These are phyloP conservation scores for Acanthopleura granulata DNA, from an alignment of 2,888 invertebrate genomes.

Conservation along the genomic window DNA sequence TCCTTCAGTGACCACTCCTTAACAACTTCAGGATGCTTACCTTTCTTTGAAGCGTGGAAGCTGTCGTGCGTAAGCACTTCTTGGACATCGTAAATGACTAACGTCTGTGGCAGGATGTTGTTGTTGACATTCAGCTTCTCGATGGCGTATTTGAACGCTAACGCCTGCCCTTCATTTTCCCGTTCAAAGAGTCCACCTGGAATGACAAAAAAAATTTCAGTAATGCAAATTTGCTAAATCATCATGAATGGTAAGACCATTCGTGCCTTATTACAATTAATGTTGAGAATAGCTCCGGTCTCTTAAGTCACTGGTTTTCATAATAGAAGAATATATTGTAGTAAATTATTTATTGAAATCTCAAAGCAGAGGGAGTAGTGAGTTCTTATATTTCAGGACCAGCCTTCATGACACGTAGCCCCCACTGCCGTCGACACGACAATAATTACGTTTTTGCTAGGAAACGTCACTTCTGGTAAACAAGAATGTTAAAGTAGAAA, in stretches of 20 bases:
- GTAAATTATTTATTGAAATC: too few relatives aligned
- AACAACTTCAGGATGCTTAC: constrained; percentile 72
- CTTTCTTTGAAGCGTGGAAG: constrained; percentile 93
- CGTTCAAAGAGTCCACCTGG: constrained; percentile 91
- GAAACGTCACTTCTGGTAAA: too few relatives aligned
- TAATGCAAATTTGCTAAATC: not conserved
- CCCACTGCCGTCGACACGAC: too few relatives aligned
- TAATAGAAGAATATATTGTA: not conserved
- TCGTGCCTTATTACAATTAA: too few relatives aligned
- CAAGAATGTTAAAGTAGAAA: too few relatives aligned
- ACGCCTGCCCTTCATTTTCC: constrained; percentile 86
- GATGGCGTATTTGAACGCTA: constrained; percentile 93
- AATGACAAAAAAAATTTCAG: constrained; percentile 27
- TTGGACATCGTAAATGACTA: constrained; percentile 89
- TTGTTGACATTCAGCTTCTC: constrained; percentile 93
- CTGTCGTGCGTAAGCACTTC: constrained; percentile 91
- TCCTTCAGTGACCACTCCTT: too few relatives aligned
- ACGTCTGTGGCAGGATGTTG: constrained; percentile 86
- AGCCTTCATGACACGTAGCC: too few relatives aligned
- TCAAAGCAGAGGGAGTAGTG: too few relatives aligned
- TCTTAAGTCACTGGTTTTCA: too few relatives aligned
- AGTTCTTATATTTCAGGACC: too few relatives aligned
- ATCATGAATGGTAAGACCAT: not conserved
- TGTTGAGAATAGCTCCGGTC: too few relatives aligned
- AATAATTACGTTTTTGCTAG: too few relatives aligned